A percentile compares a stretch with the other conserved stretches of the same genome.
These are phyloP conservation scores for Heliconius nattereri DNA, from an alignment of 1,140 invertebrate species.

Conservation along the genomic window DNA sequence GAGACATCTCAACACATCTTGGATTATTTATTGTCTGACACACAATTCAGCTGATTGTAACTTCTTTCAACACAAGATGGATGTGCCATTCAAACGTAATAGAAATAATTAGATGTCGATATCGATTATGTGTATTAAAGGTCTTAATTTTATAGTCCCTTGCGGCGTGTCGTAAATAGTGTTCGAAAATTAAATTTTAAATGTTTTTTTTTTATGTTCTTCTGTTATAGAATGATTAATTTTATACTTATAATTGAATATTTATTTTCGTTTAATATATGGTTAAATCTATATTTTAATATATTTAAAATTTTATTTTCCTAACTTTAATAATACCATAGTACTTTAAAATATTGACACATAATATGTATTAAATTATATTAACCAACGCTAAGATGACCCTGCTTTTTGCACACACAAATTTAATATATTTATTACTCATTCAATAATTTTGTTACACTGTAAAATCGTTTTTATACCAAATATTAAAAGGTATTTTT, in stretches of 20 bases:
- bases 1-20: slow-evolving; percentile 59
- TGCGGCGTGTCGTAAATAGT: slow-evolving; percentile 14
- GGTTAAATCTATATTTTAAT: no score
- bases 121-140: slow-evolving; percentile 11
- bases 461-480: no score
- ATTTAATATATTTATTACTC: no score
- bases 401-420: no score
- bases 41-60: slow-evolving; percentile 63
- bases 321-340: no score
- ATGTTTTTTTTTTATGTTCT: background rate
- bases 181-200: slow-evolving; percentile 7
- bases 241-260: background rate
- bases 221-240: background rate
- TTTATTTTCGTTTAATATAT: background rate
- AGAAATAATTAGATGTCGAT: slow-evolving; percentile 34
- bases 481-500: no score
- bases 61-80: slow-evolving; percentile 50
- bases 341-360: no score
- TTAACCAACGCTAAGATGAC: no score
- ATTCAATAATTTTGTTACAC: no score
- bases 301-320: no score
- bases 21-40: slow-evolving; percentile 66
- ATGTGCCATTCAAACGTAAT: slow-evolving; percentile 44
- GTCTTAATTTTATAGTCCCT: slow-evolving; percentile 17
- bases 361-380: no score